A percentile compares a stretch with the other conserved stretches of the same genome.
phyloP scores from a whole-genome alignment of 2,113 vertebrate genomes.

The Leptocoma aspasia region DNA sequence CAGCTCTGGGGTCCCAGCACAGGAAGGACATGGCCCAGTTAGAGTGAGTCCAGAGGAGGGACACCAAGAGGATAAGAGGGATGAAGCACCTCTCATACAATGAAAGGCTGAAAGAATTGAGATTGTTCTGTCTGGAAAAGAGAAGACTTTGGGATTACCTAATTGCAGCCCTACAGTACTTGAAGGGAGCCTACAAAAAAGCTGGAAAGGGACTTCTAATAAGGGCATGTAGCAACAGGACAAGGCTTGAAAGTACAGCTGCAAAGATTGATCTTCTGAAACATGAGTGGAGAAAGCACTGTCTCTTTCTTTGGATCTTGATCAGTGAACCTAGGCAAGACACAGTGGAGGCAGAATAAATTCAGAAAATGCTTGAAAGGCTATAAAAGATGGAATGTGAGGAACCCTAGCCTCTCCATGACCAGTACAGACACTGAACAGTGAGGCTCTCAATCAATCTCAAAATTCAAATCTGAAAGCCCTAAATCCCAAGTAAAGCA shows the following conservation, averaged over 20 bases:
- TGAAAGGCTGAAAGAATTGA: not conserved
- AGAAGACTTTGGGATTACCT: not conserved
- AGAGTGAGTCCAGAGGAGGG: not conserved
- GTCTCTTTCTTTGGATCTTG: not conserved
- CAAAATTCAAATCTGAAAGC: not conserved
- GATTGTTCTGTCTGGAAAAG: not conserved
- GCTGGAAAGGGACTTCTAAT: not conserved
- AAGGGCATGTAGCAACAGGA: not conserved
- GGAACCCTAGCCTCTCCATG: not conserved
- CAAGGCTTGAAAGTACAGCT: not conserved
- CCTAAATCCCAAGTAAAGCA: not conserved
- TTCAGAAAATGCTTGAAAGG: not conserved
- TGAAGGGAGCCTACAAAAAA: not conserved
- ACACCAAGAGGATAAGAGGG: not conserved
- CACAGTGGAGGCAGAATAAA: not conserved
- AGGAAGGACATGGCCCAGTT: fast-evolving
- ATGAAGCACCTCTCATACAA: not conserved
- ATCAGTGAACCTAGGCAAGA: not conserved
- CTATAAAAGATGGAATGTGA: not conserved
- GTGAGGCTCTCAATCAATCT: not conserved
- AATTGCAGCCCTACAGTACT: not conserved
- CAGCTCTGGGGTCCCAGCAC: not conserved
- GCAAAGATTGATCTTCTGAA: not conserved
- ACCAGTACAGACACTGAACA: not conserved
- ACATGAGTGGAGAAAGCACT: not conserved